Base-by-base conservation (phyloP, 2,888 invertebrate species). In the Empis livida region DNA sequence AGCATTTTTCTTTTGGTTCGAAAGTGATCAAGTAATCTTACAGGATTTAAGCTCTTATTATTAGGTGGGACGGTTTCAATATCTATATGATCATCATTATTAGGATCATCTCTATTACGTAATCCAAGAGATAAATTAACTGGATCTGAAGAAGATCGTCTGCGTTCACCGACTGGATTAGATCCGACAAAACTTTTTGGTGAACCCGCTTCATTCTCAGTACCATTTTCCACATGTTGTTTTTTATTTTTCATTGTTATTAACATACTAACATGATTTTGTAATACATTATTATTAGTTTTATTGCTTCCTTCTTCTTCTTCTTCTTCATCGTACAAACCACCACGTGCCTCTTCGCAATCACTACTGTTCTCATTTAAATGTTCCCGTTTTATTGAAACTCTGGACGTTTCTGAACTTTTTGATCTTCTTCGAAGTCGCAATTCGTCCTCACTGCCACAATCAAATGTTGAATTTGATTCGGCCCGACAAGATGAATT, bases 71-170 rank as follows among this genome's bases (percentile, higher is more conserved):
- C 69, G 54, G 72, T 71, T 68, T 75, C 75, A 8, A 73, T 71
- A 54, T 75, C 75, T 32, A 73, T 71, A 55, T 74, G 73, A 51
- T 73, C 73, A 47, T 74, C 74, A 43, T 73, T 74, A 44, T 72
- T 72, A 65, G 74, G 75, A 55, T 77, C 76, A 47, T 75, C 73
- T 56, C 75, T 73, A 55, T 74, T 75, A 23, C 76, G 73, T 51
- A 73, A 71, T 45, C 76, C 75, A 48, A 81, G 61, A 27, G 82
- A 87, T 56, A 89, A 73, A 70, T 89, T 89, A 44, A 89, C 88
- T 35, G 88, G 88, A 64, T 86, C 86, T 2, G 85, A 81, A 44
- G 84, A 86, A 67, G 79, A 83, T 67, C 80, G 77, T 62, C 80
- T 73, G 57, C 82, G 71, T 44, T 76, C 76, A 35, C 78, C 73